phyloP scores from a whole-genome alignment of 2,888 invertebrate genomes.

The Aspidiotus rigidus region DNA sequence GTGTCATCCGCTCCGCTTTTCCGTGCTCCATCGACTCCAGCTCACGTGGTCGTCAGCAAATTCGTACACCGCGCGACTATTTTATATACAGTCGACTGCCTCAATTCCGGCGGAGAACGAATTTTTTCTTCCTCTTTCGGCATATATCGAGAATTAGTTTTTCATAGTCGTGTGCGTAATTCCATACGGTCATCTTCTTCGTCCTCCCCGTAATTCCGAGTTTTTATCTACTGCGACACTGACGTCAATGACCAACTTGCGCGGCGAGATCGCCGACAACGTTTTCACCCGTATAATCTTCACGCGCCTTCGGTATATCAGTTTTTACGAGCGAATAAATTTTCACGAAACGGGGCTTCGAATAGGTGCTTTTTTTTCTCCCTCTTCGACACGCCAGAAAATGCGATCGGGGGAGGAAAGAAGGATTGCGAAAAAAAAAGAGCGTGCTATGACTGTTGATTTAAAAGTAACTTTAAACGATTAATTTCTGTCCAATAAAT shows the following conservation, averaged over 20 bases:
- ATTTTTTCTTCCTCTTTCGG: background rate
- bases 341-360: background rate
- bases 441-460: constrained; percentile 1
- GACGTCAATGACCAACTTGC: too few species aligned
- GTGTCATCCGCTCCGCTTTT: background rate
- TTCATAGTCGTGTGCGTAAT: too few species aligned
- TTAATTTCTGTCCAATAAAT: constrained; percentile 4
- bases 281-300: constrained; percentile 3
- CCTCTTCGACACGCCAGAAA: background rate
- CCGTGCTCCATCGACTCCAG: background rate
- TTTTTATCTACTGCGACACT: too few species aligned
- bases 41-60: background rate
- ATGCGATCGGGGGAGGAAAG: background rate
- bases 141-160: too few species aligned
- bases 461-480: constrained; percentile 3
- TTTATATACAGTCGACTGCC: background rate
- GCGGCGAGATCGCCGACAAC: too few species aligned
- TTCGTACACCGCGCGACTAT: background rate
- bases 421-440: too few species aligned
- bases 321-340: constrained; percentile 2
- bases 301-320: background rate
- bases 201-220: too few species aligned
- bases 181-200: too few species aligned
- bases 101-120: background rate
- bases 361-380: background rate